Base-by-base conservation (phyloP, 2,797 vertebrate species). In the Eupleurogrammus muticus region DNA sequence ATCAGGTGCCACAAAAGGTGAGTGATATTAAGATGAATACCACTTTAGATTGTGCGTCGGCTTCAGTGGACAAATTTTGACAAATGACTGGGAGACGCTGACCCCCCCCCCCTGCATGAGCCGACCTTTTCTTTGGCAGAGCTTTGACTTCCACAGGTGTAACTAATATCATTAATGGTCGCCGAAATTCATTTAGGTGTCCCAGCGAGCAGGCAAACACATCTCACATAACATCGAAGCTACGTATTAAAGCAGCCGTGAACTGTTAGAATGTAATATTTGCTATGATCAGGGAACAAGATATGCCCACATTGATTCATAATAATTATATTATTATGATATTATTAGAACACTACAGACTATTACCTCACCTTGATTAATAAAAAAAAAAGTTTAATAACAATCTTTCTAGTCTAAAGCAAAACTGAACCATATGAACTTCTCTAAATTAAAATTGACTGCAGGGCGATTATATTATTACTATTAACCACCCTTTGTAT, bases 371-470 rank as follows among this genome's bases (percentile, higher is more conserved):
- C 67, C 84, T 28, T 28, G 28, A 28, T 28, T n/a, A n/a, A n/a
- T n/a, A n/a, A n/a, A 28, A 28, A 28, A 28, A 28, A 28, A 28
- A 59, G 70, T 69, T 84, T 73, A 55, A 83, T 79, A 80, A 51
- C 36, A 66, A 32, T 49, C 46, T 34, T 49, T 46, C 17, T 21
- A 51, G 40, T 55, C 70, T 51, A 55, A 76, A 69, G 58, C 62
- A 73, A 76, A 80, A 73, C 53, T 62, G 54, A 56, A 73, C 46
- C 60, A 75, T 66, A 77, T 80, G 74, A 83, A 57, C 70, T 70
- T 60, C 54, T 21, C 40, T 52, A 82, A 66, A 84, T 63, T 77
- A 73, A 51, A 82, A 58, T 88, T 85, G 86, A 65, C 82, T 60
- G 34, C 36, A 21, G 57, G 44, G 71, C 40, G 13, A 36, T 24